These are phyloP conservation scores for Coccyzus lansbergi DNA, from an alignment of 2,797 vertebrate genomes.

Conservation along the genomic window DNA sequence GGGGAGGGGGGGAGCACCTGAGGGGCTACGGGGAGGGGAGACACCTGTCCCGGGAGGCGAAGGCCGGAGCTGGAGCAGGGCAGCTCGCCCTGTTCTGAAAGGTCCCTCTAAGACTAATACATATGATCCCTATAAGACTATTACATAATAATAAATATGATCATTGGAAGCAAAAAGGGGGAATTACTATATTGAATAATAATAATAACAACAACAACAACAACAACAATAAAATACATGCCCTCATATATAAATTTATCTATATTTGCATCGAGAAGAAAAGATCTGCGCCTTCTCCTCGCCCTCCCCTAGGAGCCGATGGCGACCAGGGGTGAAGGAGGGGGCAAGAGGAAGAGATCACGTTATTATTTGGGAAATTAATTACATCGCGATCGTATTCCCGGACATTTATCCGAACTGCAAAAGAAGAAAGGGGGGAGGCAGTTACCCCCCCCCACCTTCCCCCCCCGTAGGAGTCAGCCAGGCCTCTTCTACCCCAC, in stretches of 20 bases:
- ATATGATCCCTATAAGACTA: too few species aligned
- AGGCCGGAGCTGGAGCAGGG: neutral
- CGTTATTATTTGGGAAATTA: neutral
- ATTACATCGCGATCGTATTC: neutral
- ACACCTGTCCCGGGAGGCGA: too few species aligned
- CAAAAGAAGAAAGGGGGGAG: neutral
- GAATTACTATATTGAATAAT: too few species aligned
- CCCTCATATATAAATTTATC: neutral
- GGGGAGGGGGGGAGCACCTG: too few species aligned
- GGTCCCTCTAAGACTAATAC: neutral
- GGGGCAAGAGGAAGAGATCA: neutral
- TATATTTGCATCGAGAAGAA: neutral
- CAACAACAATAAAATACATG: neutral
- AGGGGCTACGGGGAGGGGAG: too few species aligned
- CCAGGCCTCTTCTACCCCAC: neutral
- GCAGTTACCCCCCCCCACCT: neutral
- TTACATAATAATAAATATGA: too few species aligned
- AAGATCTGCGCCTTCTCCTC: neutral
- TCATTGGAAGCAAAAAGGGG: too few species aligned
- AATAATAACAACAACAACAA: neutral
- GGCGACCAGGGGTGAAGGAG: neutral
- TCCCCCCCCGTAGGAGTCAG: neutral
- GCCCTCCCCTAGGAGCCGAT: neutral
- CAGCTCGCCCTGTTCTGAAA: neutral
- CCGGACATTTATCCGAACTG: neutral